A percentile compares a stretch with the other conserved stretches of the same genome.
Evolutionary conservation across 2,888 invertebrate genomes (phyloP).

Genomic region (Oegoconia quadripuncta): DNA sequence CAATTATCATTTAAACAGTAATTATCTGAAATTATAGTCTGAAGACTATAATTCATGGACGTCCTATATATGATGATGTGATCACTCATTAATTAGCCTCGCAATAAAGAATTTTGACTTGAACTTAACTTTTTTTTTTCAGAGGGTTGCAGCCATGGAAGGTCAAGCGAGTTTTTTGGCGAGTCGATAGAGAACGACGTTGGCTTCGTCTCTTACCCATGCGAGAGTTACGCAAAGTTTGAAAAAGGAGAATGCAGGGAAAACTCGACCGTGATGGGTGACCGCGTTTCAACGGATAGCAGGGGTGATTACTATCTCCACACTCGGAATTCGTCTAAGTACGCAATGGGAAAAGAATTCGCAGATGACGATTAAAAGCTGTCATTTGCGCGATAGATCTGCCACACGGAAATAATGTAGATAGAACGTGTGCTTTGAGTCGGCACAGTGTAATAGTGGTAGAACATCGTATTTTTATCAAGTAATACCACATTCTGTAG

Average conservation of each 20-base stretch:
- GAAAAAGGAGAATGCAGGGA: constrained; percentile 54
- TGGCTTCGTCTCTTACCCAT: constrained; percentile 78
- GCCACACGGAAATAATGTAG: not conserved
- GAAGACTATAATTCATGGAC: no score
- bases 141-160: constrained; percentile 85
- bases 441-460: no score
- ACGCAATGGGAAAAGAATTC: constrained; percentile 56
- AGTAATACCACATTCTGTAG: no score
- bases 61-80: no score
- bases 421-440: no score
- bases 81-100: constrained; percentile 5
- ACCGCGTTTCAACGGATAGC: constrained; percentile 41
- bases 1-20: no score
- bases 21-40: no score
- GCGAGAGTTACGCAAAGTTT: constrained; percentile 74
- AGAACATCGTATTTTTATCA: no score
- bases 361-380: not conserved
- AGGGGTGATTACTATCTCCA: constrained; percentile 80
- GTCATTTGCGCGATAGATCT: not conserved
- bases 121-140: constrained; percentile 28
- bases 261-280: constrained; percentile 76
- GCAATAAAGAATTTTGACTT: constrained; percentile 1
- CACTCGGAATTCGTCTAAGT: constrained; percentile 78
- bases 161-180: constrained; percentile 80
- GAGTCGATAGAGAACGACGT: constrained; percentile 80